Base-by-base conservation (phyloP, 2,888 invertebrate species). In the Drosophila anomalata region DNA sequence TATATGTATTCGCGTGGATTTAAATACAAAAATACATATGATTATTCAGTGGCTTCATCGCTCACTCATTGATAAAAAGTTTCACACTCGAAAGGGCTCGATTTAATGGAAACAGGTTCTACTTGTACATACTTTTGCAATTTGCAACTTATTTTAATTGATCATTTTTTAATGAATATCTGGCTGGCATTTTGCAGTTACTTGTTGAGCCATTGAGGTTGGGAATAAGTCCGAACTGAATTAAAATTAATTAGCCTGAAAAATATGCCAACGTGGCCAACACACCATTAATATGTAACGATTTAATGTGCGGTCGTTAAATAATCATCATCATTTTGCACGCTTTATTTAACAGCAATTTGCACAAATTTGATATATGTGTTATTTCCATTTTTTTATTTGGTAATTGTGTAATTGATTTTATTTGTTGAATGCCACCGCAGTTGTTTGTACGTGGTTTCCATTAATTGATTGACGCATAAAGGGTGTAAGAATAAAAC, bases 151-250 rank as follows among this genome's bases (percentile, higher is more conserved):
- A 14, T 70, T 83, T 72, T 83, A 86, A 82, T 86, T 82, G 81
- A 82, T 83, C 79, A 86, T 65, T 82, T 86, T 86, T 86, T 68
- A 77, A 81, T 82, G 83, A 82, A 83, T 69, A 69, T 70, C n/a
- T 9, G 73, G 51, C 24, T 12, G 50, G 26, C 51, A 52, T 51
- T 68, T 70, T 42, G 68, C 57, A 55, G 46, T 52, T 58, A 39
- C 44, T 61, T 52, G 31, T 50, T 17, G 47, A 42, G 51, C 41
- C n/a, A 9, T 11, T 42, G 31, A n/a, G 46, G 42, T 17, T 20
- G 50, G 12, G 17, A 39, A 12, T 31, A 17, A 11, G 36, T 14
- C 20, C n/a, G 26, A n/a, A 29, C 5, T 73, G 70, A 85, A 82
- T 82, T 69, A 59, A 86, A 78, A 83, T 79, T 71, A 86, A 82